Evolutionary conservation across 2,113 vertebrate genomes (phyloP).

Genomic region (Stercorarius parasiticus): DNA sequence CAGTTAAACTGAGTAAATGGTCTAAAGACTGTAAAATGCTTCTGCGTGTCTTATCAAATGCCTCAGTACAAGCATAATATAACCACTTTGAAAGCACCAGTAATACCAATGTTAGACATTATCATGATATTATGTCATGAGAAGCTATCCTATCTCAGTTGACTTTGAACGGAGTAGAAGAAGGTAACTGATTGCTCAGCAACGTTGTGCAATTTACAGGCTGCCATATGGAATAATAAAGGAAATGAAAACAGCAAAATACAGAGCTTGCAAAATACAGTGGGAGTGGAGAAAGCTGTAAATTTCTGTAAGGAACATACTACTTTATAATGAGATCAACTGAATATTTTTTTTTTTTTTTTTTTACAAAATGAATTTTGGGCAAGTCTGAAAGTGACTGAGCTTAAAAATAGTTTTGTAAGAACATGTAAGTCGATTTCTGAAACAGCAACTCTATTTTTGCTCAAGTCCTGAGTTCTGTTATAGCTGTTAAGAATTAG

Average conservation of each 20-base stretch:
- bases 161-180: conserved; percentile 29
- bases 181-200: neutral
- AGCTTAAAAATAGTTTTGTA: neutral
- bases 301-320: neutral
- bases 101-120: neutral
- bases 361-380: neutral
- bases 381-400: neutral
- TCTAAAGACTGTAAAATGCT: neutral
- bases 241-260: neutral
- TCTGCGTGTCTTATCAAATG: neutral
- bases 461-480: neutral
- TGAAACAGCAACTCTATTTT: neutral
- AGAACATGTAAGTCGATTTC: neutral
- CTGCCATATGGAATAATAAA: neutral
- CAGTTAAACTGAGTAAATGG: neutral
- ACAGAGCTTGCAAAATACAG: neutral
- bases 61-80: neutral
- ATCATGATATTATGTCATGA: neutral
- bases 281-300: neutral
- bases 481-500: neutral
- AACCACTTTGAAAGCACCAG: neutral
- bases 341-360: rapidly evolving
- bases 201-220: neutral
- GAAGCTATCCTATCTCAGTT: neutral
- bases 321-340: neutral